Conservation (phyloP, 2,113 vertebrate species). For the Pachypanchax playfairii region DNA sequence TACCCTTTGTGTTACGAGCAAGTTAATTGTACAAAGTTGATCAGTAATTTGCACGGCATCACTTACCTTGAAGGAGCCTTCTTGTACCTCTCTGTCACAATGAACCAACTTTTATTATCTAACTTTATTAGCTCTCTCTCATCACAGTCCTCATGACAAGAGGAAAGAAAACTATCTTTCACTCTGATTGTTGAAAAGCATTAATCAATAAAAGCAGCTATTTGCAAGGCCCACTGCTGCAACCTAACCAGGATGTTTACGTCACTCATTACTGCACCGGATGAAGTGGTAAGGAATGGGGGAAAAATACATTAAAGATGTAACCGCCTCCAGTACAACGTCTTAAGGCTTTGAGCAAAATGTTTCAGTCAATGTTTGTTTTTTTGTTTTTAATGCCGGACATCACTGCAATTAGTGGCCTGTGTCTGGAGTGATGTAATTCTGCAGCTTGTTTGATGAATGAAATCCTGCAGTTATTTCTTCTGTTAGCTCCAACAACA, state of each 20-base stretch:
- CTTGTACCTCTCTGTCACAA: neutral
- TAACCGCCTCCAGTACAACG: neutral
- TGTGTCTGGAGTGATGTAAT: conserved; percentile 5
- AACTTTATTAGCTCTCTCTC: neutral
- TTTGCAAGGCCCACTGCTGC: neutral
- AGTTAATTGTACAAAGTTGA: neutral
- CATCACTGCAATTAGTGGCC: neutral
- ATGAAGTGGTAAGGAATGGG: neutral
- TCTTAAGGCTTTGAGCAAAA: neutral
- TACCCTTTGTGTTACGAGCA: too few relatives aligned
- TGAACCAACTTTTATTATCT: neutral
- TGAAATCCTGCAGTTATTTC: neutral
- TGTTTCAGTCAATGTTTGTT: neutral
- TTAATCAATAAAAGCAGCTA: neutral
- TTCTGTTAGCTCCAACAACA: neutral
- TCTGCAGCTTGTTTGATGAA: neutral
- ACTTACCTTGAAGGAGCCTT: neutral
- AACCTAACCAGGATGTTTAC: neutral
- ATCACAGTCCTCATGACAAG: neutral
- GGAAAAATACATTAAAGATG: neutral
- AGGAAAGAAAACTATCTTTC: conserved; percentile 9
- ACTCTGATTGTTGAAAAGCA: neutral
- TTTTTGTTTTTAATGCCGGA: too few relatives aligned
- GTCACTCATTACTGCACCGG: neutral
- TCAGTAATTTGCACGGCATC: neutral